Conservation (phyloP, 2,113 vertebrate genomes). For the Psittacara wagleri region DNA sequence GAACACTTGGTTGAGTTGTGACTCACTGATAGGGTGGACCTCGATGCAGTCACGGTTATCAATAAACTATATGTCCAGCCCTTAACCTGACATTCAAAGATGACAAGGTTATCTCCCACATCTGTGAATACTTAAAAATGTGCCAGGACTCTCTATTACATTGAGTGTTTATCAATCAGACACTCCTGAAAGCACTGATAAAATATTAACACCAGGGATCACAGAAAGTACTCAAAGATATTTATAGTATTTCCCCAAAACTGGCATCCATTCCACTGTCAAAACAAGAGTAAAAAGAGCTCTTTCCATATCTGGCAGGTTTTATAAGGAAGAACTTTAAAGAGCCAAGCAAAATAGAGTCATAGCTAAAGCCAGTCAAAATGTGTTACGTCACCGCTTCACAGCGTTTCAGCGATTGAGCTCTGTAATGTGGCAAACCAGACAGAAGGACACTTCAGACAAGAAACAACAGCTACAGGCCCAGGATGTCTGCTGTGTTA, state of each 20-base stretch:
- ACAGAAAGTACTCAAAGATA: neutral
- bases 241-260: conserved; percentile 2
- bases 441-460: neutral
- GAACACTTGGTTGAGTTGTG: neutral
- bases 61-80: neutral
- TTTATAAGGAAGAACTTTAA: neutral
- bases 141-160: neutral
- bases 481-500: neutral
- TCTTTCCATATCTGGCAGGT: conserved; percentile 1
- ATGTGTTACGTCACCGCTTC: neutral
- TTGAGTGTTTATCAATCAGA: conserved; percentile 1
- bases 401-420: neutral
- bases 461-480: neutral
- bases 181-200: neutral
- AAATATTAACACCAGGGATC: neutral
- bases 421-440: neutral
- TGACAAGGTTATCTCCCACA: neutral
- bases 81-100: neutral
- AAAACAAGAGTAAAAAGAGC: conserved; percentile 11
- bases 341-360: neutral
- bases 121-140: neutral
- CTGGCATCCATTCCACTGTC: neutral
- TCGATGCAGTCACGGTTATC: neutral
- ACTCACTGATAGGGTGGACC: neutral
- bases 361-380: neutral